Conservation (phyloP, 2,113 vertebrate species). For the Deroptyus accipitrinus region DNA sequence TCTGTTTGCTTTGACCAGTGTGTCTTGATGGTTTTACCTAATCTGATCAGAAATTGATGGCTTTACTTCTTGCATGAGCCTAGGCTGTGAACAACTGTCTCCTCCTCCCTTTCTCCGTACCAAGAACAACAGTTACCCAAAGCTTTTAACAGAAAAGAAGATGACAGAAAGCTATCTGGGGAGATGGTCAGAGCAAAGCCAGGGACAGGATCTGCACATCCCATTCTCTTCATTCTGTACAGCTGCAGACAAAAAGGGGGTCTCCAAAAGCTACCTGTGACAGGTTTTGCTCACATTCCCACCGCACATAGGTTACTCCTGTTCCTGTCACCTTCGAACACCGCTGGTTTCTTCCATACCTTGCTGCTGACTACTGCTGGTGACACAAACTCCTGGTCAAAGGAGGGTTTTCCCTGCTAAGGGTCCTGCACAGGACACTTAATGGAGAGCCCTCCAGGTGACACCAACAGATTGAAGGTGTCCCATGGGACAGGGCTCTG, state of each 20-base stretch:
- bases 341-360: not conserved
- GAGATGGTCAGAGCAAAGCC: not conserved
- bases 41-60: not conserved
- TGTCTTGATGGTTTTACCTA: not conserved
- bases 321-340: not conserved
- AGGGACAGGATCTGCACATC: not conserved
- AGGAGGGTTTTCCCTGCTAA: not conserved
- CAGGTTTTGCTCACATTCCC: not conserved
- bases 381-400: too few species aligned
- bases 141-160: not conserved
- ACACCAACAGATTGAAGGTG: not conserved
- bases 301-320: not conserved
- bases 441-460: not conserved
- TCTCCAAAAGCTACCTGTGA: not conserved
- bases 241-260: not conserved
- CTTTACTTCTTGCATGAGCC: not conserved
- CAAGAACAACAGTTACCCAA: too few species aligned
- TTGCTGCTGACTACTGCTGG: rapidly evolving
- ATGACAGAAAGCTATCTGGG: not conserved
- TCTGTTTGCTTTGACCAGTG: not conserved
- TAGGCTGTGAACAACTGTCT: not conserved
- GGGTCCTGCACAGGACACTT: not conserved
- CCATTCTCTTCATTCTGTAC: not conserved
- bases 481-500: not conserved
- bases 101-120: not conserved